A percentile compares a stretch with the other conserved stretches of the same genome.
Evolutionary conservation across 1,140 invertebrate species (phyloP).

Genomic region (Macrobrachium nipponense): DNA sequence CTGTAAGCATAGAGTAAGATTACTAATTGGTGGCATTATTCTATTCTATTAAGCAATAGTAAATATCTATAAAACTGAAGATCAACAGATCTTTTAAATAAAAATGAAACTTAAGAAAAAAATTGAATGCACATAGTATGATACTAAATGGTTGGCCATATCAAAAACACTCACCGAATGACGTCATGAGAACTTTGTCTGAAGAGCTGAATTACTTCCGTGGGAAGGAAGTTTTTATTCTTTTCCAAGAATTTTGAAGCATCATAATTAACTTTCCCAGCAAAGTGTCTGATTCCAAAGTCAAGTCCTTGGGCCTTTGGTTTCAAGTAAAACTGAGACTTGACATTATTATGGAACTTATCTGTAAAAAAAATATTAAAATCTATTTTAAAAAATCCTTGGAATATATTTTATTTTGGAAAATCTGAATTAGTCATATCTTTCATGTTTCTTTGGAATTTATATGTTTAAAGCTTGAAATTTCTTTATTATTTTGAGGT

Average conservation of each 20-base stretch:
- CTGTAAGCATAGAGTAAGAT: no score
- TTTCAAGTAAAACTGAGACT: conserved; percentile 80
- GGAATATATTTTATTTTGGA: not conserved
- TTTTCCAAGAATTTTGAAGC: conserved; percentile 84
- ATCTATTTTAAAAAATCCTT: conserved; percentile 65
- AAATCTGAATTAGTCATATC: not conserved
- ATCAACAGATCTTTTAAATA: no score
- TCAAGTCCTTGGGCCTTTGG: conserved; percentile 82
- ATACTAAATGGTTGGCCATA: no score
- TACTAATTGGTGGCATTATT: no score
- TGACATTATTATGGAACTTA: conserved; percentile 85
- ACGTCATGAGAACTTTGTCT: conserved; percentile 79
- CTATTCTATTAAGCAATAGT: no score
- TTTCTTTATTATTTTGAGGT: no score
- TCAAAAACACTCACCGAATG: conserved; percentile 68
- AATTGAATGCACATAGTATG: no score
- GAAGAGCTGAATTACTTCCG: conserved; percentile 83
- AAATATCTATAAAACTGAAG: no score
- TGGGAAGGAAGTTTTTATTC: conserved; percentile 84
- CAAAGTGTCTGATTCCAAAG: conserved; percentile 82
- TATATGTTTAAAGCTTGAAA: no score
- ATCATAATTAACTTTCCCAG: conserved; percentile 82
- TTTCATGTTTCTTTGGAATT: not conserved
- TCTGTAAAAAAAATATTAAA: conserved; percentile 71
- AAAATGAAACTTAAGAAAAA: no score